A percentile compares a stretch with the other conserved stretches of the same genome.
phyloP scores from a whole-genome alignment of 2,888 invertebrate genomes.

The Cistogaster globosa region DNA sequence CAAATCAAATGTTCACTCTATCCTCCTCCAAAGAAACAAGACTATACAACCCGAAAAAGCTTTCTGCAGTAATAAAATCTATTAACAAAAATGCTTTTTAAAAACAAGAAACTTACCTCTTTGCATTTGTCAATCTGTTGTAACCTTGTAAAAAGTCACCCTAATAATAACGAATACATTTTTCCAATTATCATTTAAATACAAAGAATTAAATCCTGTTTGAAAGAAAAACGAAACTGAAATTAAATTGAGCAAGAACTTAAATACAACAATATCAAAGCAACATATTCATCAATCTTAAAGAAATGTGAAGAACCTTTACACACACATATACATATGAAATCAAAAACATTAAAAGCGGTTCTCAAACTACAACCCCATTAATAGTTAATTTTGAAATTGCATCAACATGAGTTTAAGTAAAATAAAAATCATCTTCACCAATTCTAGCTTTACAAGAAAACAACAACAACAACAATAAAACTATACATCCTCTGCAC shows the following conservation, averaged over 20 bases:
- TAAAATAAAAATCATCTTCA: conserved; percentile 51
- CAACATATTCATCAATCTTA: conserved; percentile 56
- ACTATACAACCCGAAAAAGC: too few species aligned
- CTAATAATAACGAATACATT: conserved; percentile 1
- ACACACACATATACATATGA: conserved; percentile 36
- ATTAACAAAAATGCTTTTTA: too few species aligned
- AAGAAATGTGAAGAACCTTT: conserved; percentile 49
- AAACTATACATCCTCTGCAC: conserved; percentile 3
- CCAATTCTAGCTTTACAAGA: conserved; percentile 20
- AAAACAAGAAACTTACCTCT: too few species aligned
- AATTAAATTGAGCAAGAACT: conserved; percentile 47
- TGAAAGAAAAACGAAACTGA: conserved; percentile 67
- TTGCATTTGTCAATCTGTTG: too few species aligned
- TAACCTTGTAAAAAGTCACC: too few species aligned
- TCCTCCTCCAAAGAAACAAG: too few species aligned
- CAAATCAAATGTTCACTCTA: too few species aligned
- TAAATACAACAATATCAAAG: conserved; percentile 10
- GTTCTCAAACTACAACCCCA: conserved; percentile 61
- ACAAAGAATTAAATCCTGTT: conserved; percentile 51
- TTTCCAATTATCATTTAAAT: conserved; percentile 62
- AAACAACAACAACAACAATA: conserved; percentile 30
- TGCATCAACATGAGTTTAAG: conserved; percentile 61
- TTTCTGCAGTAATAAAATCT: too few species aligned
- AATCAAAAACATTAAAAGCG: conserved; percentile 27
- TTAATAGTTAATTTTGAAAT: conserved; percentile 71